These are phyloP conservation scores for Linepithema humile DNA, from an alignment of 1,140 invertebrate species.

Conservation along the genomic window DNA sequence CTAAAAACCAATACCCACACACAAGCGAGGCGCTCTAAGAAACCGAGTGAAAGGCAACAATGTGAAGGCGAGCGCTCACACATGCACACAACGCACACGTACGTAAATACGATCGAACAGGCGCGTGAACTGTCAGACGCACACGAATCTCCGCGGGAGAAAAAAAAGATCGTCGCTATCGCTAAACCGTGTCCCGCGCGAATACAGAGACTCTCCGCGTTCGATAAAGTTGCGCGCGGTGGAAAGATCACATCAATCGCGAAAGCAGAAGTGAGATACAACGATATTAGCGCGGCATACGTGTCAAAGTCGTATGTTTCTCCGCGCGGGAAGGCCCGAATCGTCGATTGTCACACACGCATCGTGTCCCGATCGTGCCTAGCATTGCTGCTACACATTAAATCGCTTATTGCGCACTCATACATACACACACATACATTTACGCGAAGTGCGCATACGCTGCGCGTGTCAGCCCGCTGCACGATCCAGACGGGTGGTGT, in stretches of 20 bases:
- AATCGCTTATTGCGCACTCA: slow-evolving; percentile 28
- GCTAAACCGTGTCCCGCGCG: slow-evolving; percentile 8
- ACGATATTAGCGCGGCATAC: slow-evolving; percentile 12
- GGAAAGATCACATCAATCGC: neutral
- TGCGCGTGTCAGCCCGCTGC: neutral
- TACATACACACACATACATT: neutral
- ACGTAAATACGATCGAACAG: slow-evolving; percentile 6
- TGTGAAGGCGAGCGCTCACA: slow-evolving; percentile 75
- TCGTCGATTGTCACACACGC: slow-evolving; percentile 28
- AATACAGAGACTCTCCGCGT: slow-evolving; percentile 7
- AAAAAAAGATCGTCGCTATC: slow-evolving; percentile 4
- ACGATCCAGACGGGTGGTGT: slow-evolving; percentile 14
- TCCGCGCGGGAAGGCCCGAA: neutral
- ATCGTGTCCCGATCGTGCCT: slow-evolving; percentile 32
- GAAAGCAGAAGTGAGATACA: neutral
- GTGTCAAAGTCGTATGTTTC: slow-evolving; percentile 45
- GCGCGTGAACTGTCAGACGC: slow-evolving; percentile 28
- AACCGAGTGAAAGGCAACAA: slow-evolving; percentile 81
- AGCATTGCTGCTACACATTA: slow-evolving; percentile 37
- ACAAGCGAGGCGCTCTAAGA: slow-evolving; percentile 53
- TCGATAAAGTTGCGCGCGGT: slow-evolving; percentile 32
- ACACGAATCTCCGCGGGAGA: neutral
- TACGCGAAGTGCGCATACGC: neutral
- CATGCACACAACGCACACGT: slow-evolving; percentile 19
- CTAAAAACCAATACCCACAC: slow-evolving; percentile 57